Base-by-base conservation (phyloP, 2,888 invertebrate genomes). In the Chalcosyrphus nemorum region DNA sequence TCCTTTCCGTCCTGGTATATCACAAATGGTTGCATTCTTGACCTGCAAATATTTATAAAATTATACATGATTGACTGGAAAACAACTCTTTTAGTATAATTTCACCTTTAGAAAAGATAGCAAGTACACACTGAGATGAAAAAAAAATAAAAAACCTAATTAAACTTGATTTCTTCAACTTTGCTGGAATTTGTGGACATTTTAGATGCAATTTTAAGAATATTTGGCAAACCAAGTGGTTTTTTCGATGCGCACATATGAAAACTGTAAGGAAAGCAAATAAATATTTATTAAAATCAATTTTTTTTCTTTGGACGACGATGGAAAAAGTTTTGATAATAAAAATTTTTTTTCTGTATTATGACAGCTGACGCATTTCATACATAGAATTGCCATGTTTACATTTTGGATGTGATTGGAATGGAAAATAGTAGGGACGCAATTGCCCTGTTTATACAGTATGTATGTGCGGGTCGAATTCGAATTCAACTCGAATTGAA, bases 281-380 rank as follows among this genome's bases (percentile, higher is more conserved):
- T 19, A 41, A 43, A 43, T 17, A 43, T 47, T 29, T 27, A 54
- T 21, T 17, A 68, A 78, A 82, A 78, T 72, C 78, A 76, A 81
- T 71, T 65, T 50, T 65, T 68, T 35, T 29, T 50, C 17, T 24
- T 38, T 24, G 27, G 52, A 4, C n/a, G n/a, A n/a, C n/a, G 61
- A 35, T 50, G 17, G 43, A 72, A 61, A 56, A 66, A 15, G 57
- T 59, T 59, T 76, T 59, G 50, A 68, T 57, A 66, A 17, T 65
- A 63, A n/a, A 21, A 50, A 21, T 43, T 43, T 32, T 71, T n/a
- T 57, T 9, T 47, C 19, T 56, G 32, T 78, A 56, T 61, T 72
- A 41, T 82, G 82, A 74, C 72, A 76, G 71, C 63, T 75, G 63
- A 56, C 45, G 71, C 38, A 54, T n/a, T 68, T 41, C 76, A n/a